Base-by-base conservation (phyloP, 2,797 vertebrate species). In the Liparis tanakae region DNA sequence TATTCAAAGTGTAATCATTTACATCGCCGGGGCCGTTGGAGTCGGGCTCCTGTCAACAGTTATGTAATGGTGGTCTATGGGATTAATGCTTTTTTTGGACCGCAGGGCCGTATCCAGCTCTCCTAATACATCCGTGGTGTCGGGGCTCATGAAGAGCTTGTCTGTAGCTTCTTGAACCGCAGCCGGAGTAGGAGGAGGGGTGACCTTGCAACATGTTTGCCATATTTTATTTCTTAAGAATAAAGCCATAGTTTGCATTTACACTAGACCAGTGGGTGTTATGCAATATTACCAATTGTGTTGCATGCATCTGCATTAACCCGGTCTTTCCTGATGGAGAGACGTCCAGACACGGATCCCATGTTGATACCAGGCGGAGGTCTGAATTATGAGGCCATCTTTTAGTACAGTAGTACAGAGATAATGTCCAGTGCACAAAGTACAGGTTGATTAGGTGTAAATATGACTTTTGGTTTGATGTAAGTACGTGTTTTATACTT, bases 401-500 rank as follows among this genome's bases (percentile, higher is more conserved):
- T 37, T 55, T 41, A 12, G 22, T 2, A 1, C 17, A 14, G n/a
- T n/a, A 17, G 25, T 30, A 30, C 25, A 25, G 20, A 61, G 1
- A 36, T 33, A 0, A 39, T 37, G 50, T 34, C n/a, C 5, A 30
- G 60, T 22, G 14, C 51, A n/a, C 15, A 12, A 2, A 33, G 25
- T 8, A 3, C 18, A 66, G 54, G 22, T 8, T 10, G 33, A 8
- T 78, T 67, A 69, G 41, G 17, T 91, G 87, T 91, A 87, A 70
- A 91, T 91, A 90, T 51, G 51, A 12, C 37, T 64, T 62, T 41
- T 67, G 8, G 73, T 51, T 68, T 56, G 7, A 51, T 62, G 34
- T 64, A 25, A 30, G 18, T 60, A 41, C 70, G 33, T 74, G 60
- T 87, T 87, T 76, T 85, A 62, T 88, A 90, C 46, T 61, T 58